Conservation (phyloP, 2,888 invertebrate species). For the Caenorhabditis wallacei region DNA sequence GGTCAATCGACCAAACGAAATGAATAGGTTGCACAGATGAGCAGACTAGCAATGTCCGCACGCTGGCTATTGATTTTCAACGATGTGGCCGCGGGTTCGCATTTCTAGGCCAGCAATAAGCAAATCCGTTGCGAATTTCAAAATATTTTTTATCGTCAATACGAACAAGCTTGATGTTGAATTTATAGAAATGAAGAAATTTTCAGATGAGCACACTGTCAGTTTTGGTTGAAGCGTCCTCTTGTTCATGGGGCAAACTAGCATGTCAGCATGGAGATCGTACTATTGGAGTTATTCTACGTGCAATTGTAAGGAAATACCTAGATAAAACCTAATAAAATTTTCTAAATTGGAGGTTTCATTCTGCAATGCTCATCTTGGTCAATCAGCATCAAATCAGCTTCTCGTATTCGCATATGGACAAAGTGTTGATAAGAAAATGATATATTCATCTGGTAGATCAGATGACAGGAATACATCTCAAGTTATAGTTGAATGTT, state of each 20-base stretch:
- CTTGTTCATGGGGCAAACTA: slow-evolving; percentile 71
- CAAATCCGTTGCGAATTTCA: neutral
- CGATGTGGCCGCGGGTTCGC: neutral
- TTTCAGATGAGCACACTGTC: slow-evolving; percentile 69
- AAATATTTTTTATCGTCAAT: too few relatives aligned
- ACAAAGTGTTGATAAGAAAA: slow-evolving; percentile 58
- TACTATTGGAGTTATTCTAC: slow-evolving; percentile 59
- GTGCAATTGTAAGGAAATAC: slow-evolving; percentile 62
- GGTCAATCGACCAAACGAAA: too few relatives aligned
- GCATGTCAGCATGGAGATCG: slow-evolving; percentile 56
- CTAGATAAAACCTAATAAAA: too few relatives aligned
- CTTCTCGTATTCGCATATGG: slow-evolving; percentile 69
- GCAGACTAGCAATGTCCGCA: neutral
- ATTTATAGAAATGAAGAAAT: too few relatives aligned
- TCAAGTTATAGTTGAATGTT: slow-evolving; percentile 41
- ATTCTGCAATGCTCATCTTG: slow-evolving; percentile 69
- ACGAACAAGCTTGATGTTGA: too few relatives aligned
- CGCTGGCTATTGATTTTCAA: slow-evolving; percentile 16
- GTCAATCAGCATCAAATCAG: slow-evolving; percentile 68
- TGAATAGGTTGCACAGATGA: slow-evolving; percentile 2
- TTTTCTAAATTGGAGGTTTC: slow-evolving; percentile 56
- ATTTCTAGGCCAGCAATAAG: slow-evolving; percentile 12
- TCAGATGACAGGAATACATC: slow-evolving; percentile 59
- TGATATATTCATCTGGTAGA: slow-evolving; percentile 66
- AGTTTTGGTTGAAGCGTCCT: slow-evolving; percentile 65